Evolutionary conservation across 2,113 vertebrate species (phyloP), one percentile per base, ranked within the genome.

Genomic region (Stegastes partitus): DNA sequence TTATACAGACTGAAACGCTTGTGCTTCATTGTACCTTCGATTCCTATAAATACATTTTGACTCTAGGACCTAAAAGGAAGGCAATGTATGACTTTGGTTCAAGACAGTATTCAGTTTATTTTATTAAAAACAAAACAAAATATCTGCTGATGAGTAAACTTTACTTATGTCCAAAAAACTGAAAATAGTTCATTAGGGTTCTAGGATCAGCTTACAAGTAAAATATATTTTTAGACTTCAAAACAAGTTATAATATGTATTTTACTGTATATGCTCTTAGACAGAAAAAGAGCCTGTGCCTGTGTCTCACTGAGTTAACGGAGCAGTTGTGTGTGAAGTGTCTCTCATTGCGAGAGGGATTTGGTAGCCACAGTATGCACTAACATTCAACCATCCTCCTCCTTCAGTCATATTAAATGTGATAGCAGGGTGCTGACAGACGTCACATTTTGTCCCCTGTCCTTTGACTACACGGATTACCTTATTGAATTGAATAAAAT

Each of bases 401-500:
- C 59, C 66, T 83, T 77, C 69, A 74, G 44, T 42, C 49, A 49
- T 87, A 85, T 80, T 88, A 75, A 92, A 88, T 51, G 77, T 82
- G 76, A 85, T 80, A 70, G 83, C 79, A 55, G 79, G 68, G 86
- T 73, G 71, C 86, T 89, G 88, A 89, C 80, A 92, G 86, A 87
- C 80, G 73, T 83, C 67, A 81, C 79, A 88, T 87, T 91, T 82
- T 87, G 85, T 89, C 77, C 85, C 85, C 84, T 74, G 67, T 88
- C 87, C 81, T 91, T 90, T 86, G 74, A 89, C 86, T 84, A 83
- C 67, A 83, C 56, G 76, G 87, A 91, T 90, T 87, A 81, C 31
- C 19, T 84, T 87, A 76, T 88, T 91, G 85, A 92, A 92, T 90
- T 91, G 82, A 93, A 94, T 93, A 92, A 89, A 91, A 93, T 87